Base-by-base conservation (phyloP, 2,888 invertebrate species). In the Dasysyrphus tricinctus region DNA sequence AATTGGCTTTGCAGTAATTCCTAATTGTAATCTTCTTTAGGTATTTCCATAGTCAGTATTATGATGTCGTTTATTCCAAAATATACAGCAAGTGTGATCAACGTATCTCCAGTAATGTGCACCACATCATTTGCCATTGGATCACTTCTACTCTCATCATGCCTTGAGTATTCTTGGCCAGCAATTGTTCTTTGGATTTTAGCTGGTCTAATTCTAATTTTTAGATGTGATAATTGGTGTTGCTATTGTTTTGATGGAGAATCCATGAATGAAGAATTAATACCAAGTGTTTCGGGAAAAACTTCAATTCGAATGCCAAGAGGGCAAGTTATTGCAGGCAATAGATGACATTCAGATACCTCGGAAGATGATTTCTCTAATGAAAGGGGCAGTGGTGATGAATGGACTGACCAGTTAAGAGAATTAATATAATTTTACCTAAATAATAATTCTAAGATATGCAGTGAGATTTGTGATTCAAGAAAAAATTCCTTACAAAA, bases 271-370 rank as follows among this genome's bases (percentile, higher is more conserved):
- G 90, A 91, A 69, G 91, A 92, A 56, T 89, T 92, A 8, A 91
- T 92, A 81, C 91, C 92, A 39, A 91, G 91, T 88, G 92, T 92
- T 1, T 91, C 92, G n/a, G 91, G 90, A 6, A 92, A 91, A 75
- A 89, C 90, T 0, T 88, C 90, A 88, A 92, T 93, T 79, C 90
- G 92, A 39, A 90, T 93, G 88, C 92, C 90, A 7, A 88, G 91
- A 49, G 88, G 88, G 5, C 88, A 88, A 16, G 90, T 89, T 4
- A 83, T 92, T 11, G 89, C 89, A 73, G 89, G 88, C 1, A 83
- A 90, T n/a, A 92, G 93, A 91, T 93, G 93, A 93, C 93, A 93
- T 76, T 91, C 91, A 16, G 92, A 92, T 88, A 92, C 92, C 89
- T 92, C 93, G 70, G 91, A 91, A 88, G 91, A 91, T 89, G 92